phyloP scores from a whole-genome alignment of 2,113 vertebrate genomes.

The Serilophus lunatus region DNA sequence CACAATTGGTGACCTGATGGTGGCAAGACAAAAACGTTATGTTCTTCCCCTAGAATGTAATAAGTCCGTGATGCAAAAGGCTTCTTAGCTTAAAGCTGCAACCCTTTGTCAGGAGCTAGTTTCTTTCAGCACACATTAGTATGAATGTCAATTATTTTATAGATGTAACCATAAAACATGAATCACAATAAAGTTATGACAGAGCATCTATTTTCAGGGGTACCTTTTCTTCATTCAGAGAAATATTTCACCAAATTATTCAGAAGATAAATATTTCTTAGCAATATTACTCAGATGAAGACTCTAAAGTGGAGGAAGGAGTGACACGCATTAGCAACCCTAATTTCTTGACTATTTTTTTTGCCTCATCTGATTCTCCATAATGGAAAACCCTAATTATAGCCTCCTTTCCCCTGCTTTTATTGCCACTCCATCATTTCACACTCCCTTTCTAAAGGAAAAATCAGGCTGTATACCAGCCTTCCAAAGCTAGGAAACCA shows the following conservation, averaged over 20 bases:
- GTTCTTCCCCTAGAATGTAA: not conserved
- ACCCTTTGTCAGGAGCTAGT: not conserved
- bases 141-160: not conserved
- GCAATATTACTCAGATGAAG: not conserved
- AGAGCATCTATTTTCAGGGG: not conserved
- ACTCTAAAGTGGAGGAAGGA: not conserved
- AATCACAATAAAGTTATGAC: not conserved
- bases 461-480: not conserved
- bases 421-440: not conserved
- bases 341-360: not conserved
- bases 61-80: not conserved
- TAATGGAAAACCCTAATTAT: not conserved
- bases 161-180: not conserved
- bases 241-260: not conserved
- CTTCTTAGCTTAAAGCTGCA: not conserved
- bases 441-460: not conserved
- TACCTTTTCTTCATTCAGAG: not conserved
- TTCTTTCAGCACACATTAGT: not conserved
- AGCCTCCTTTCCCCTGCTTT: rapidly evolving
- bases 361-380: not conserved
- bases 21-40: not conserved
- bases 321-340: not conserved
- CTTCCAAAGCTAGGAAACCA: not conserved
- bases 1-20: rapidly evolving
- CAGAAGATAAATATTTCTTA: not conserved